Percentiles rank a stretch among this genome's conserved stretches.
These are phyloP conservation scores for Luidia sarsii DNA, from an alignment of 53 echinoderm and acorn worm genomes.

Conservation along the genomic window DNA sequence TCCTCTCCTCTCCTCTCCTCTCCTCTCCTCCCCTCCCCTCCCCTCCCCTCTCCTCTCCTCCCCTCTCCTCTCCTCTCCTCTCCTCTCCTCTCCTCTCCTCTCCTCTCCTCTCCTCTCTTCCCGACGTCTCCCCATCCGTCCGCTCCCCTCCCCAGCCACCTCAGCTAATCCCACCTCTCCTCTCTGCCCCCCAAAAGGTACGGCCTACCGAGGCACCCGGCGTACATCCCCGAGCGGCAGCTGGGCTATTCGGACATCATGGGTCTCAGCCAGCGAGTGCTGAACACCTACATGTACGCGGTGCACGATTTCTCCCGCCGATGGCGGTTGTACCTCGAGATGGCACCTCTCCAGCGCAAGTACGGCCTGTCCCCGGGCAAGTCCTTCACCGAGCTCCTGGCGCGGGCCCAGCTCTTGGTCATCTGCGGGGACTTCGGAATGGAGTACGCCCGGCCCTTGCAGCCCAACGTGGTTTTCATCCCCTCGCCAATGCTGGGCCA, in stretches of 20 bases:
- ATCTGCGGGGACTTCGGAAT: constrained; percentile 20
- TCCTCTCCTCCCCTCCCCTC: too few species aligned
- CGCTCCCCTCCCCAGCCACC: too few species aligned
- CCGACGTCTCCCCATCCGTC: too few species aligned
- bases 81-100: too few species aligned
- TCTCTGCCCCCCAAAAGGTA: constrained; percentile 3
- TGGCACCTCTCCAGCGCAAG: not conserved
- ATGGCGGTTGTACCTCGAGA: not conserved
- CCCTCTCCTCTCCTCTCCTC: too few species aligned
- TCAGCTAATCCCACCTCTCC: too few species aligned
- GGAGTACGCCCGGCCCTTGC: constrained; percentile 41
- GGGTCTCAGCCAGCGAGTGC: constrained; percentile 20
- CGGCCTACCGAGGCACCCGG: constrained; percentile 30
- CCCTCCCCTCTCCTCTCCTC: too few species aligned
- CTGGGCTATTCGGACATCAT: constrained; percentile 27
- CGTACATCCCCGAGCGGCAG: constrained; percentile 49
- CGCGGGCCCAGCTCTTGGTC: constrained; percentile 29
- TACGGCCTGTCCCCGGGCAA: constrained; percentile 35
- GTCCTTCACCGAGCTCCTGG: constrained; percentile 9
- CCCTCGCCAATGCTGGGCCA: constrained; percentile 21
- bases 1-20: too few species aligned
- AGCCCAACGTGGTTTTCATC: constrained; percentile 33
- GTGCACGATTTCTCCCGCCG: not conserved
- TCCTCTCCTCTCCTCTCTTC: too few species aligned
- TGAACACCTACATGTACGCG: constrained; percentile 3